phyloP scores from a whole-genome alignment of 2,888 invertebrate genomes.

The Orchesella flavescens region DNA sequence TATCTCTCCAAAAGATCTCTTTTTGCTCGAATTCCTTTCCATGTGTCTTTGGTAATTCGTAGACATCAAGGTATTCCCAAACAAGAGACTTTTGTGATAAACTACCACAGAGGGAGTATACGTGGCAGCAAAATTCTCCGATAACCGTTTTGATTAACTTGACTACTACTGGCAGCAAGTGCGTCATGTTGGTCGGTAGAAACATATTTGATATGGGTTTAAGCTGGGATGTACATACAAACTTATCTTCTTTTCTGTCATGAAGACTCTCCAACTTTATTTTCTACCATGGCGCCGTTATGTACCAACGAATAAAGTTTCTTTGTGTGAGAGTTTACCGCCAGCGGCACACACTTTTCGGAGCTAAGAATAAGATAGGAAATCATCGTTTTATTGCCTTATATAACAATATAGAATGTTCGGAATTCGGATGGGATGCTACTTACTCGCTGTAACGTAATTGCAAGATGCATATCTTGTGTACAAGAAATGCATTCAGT shows the following conservation, averaged over 20 bases:
- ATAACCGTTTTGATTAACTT: constrained; percentile 50
- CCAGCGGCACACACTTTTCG: not conserved
- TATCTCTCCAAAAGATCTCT: constrained; percentile 43
- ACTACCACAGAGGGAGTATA: constrained; percentile 54
- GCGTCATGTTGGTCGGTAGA: no score
- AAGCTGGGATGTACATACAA: not conserved
- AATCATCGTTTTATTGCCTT: not conserved
- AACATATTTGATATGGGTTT: not conserved
- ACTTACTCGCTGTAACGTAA: no score
- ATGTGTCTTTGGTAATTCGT: not conserved
- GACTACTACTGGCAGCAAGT: not conserved
- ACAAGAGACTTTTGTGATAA: constrained; percentile 48
- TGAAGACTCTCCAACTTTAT: not conserved
- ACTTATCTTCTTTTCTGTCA: not conserved
- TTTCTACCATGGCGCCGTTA: not conserved
- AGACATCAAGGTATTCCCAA: constrained; percentile 6
- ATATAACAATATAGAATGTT: no score
- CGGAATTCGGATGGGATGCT: no score
- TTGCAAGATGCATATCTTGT: no score
- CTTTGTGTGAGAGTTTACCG: not conserved
- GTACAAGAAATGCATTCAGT: no score
- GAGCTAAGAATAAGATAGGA: not conserved
- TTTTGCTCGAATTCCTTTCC: constrained; percentile 41
- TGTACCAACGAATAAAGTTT: not conserved
- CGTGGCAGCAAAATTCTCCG: constrained; percentile 44